Evolutionary conservation across 2,113 vertebrate genomes (phyloP).

Genomic region (Papio anubis): DNA sequence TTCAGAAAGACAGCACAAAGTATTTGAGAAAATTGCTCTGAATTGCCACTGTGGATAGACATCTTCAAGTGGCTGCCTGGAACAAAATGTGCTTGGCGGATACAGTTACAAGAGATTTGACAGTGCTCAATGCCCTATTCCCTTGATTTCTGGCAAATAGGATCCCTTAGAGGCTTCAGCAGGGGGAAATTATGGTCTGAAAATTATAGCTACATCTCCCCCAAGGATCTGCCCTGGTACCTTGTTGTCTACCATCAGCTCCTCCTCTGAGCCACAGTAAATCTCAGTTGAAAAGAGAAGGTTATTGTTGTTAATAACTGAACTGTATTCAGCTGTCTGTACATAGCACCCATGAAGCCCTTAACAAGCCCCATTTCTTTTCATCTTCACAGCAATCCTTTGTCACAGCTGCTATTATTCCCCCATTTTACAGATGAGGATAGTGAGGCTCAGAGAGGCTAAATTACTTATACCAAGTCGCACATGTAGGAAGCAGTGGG

Average conservation of each 20-base stretch:
- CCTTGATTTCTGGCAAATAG: background rate
- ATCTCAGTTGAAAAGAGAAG: background rate
- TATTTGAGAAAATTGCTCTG: conserved; percentile 11
- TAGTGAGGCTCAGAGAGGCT: background rate
- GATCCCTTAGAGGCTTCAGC: background rate
- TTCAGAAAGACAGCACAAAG: background rate
- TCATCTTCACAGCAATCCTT: background rate
- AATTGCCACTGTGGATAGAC: background rate
- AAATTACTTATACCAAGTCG: background rate
- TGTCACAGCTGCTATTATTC: background rate
- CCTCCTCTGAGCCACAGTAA: background rate
- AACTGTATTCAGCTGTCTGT: background rate
- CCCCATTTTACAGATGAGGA: background rate
- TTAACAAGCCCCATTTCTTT: background rate
- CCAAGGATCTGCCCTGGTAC: background rate
- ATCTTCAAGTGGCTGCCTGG: background rate
- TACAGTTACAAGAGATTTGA: background rate
- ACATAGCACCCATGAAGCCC: background rate
- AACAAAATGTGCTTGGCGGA: background rate
- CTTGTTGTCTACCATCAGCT: background rate
- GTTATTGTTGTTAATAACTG: background rate
- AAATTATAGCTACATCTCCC: background rate
- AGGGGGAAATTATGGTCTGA: background rate
- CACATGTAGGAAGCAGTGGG: background rate
- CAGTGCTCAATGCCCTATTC: rapidly evolving